Base-by-base conservation (phyloP, 1,140 invertebrate species). In the Heliconius hewitsoni region DNA sequence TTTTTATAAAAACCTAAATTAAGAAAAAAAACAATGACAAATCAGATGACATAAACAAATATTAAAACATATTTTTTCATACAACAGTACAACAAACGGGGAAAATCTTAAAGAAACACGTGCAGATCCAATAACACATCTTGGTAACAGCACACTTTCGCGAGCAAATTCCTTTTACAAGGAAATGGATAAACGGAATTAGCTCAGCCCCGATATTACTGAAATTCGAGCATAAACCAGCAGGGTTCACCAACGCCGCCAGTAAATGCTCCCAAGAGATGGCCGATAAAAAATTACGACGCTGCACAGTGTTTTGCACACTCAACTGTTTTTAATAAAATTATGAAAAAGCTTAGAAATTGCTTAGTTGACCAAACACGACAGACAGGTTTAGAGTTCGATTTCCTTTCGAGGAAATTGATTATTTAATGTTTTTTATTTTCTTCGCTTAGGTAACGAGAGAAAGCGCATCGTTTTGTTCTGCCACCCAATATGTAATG, bases 231-330 rank as follows among this genome's bases (percentile, higher is more conserved):
- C 71, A 76, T 74, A 80, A 78, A 78, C 74, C 57, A 81, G 71
- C 75, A 27, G 75, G 60, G 46, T 77, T 71, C 71, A 72, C 75
- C 72, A 39, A 23, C 80, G 74, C 75, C 78, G 60, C 66, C 74
- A 72, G 75, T 73, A 80, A 80, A 74, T 71, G 76, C 73, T 66
- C 81, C 73, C 81, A 55, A 13, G 79, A 76, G 81, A 78, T 80
- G 34, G 78, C 42, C 76, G 76, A 83, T 80, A 83, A 83, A 83
- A 83, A 82, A 82, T 82, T 82, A 80, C 81, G 81, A 82, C 13
- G 19, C 55, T 66, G 66, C 71, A 46, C 23, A 70, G 79, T 77
- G 13, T 73, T 19, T 66, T 55, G 11, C 78, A 52, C 66, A 50
- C 70, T 80, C 78, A 50, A 55, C 71, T 57, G 19, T n/a, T 57